Base-by-base conservation (phyloP, 1,140 invertebrate genomes). In the Euura lappo region DNA sequence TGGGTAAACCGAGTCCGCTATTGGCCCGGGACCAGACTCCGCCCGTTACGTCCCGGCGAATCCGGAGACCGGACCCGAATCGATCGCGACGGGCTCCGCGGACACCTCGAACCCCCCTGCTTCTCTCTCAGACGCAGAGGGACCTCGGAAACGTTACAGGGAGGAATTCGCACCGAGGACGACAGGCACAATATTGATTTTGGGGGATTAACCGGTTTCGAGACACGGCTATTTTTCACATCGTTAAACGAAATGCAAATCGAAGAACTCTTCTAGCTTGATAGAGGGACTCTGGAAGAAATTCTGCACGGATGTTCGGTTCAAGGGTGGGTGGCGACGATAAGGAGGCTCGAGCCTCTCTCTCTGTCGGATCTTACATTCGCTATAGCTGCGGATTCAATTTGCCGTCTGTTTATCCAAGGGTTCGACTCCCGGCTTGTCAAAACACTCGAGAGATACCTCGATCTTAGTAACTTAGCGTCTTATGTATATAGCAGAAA, bases 351-450 rank as follows among this genome's bases (percentile, higher is more conserved):
- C 60, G 60, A 64, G 10, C 11, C 47, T 51, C 47, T 51, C 47
- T 51, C n/a, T 13, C 13, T 45, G 8, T 6, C 28, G 42, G 69
- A 13, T 13, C 45, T 70, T 46, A 8, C 84, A 82, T 81, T 84
- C 80, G 78, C 51, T 60, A 28, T 28, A 8, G 51, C 79, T 77
- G 79, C 79, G 83, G 84, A 87, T 88, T 88, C 87, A 87, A 88
- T 88, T 88, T 87, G 83, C 79, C 82, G 83, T 84, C 82, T 88
- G 86, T 87, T 88, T 86, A 87, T 87, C 83, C 81, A 88, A 88
- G 84, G 86, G 85, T 88, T 87, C 86, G 85, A 88, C 86, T 88
- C 86, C 81, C 78, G 83, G 77, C 85, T 87, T 87, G 85, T 80
- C 74, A 85, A 88, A 88, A 88, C 87, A 88, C 86, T 88, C 84